Base-by-base conservation (phyloP, 2,888 invertebrate genomes). In the Brachylomia viminalis region DNA sequence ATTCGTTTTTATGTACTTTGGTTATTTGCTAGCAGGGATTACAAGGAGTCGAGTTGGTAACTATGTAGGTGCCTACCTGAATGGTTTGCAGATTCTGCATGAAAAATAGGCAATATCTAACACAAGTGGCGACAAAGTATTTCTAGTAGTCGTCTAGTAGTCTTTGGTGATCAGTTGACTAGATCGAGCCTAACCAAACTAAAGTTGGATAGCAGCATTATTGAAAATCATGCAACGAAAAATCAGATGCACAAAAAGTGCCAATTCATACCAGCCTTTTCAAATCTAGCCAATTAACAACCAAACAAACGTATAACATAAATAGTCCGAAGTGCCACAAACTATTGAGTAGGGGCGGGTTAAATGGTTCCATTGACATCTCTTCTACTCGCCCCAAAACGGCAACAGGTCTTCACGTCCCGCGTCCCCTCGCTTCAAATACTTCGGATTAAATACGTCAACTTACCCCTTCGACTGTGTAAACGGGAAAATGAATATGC, bases 401-500 rank as follows among this genome's bases (percentile, higher is more conserved):
- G 68, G 87, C 86, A 86, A 87, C 86, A 86, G 87, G 87, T 86
- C 85, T 76, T 61, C 72, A 72, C 80, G 76, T 64, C 69, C 86
- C 76, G 73, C 77, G 82, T 62, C 75, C 80, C 77, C 78, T 80
- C 78, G 72, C 73, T 79, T 54, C 83, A 58, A 80, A 82, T 54
- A 77, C 80, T 77, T 68, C 47, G 71, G 72, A 75, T 86, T 86
- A 83, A 84, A 86, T 75, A 74, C 80, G 77, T 80, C 79, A 82
- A 72, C 77, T 69, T 62, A 79, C 74, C 77, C 54, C 75, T 47
- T 71, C 65, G 49, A 66, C 75, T 77, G 74, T 83, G 87, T 81
- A 81, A 83, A 83, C 65, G 69, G 65, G 62, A 77, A 77, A 81
- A 86, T 86, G 87, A 86, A 85, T 87, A 86, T 86, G 85, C 84